Base-by-base conservation (phyloP, 2,888 invertebrate species). In the Thereva nobilitata region DNA sequence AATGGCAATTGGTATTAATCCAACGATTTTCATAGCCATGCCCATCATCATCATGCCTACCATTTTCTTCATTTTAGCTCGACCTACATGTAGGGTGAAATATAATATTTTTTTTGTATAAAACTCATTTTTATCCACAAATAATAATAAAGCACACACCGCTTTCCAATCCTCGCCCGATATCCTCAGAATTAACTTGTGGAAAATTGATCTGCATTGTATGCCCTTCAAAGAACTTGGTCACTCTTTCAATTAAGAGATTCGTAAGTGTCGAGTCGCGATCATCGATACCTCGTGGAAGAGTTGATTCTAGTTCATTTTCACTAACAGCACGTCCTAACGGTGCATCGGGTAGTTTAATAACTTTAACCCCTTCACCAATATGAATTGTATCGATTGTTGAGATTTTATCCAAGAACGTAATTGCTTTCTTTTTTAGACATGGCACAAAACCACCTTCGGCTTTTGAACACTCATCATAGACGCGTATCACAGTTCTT, bases 31-130 rank as follows among this genome's bases (percentile, higher is more conserved):
- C 86, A 91, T 92, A 4, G 89, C 89, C 71, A 89, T 86, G 5
- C 91, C 92, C 90, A 92, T 92, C 89, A 92, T 91, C 91, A 93
- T 91, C 86, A 91, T 91, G 42, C 89, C 87, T 91, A 93, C 91
- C 91, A 92, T 92, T 75, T 92, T 91, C 84, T 92, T 92, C 90
- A 91, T 91, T 80, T 92, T 91, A 3, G 91, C 91, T 71, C 91
- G 87, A 73, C 91, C 89, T 89, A 72, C 68, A 66, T 23, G 23
- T 23, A 23, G 23, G 23, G 67, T 68, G 68, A 61, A 9, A 68
- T 1, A 66, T 68, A 53, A 42, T 23, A 67, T 54, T 12, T 38
- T 9, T 42, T 61, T 44, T 10, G 4, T 41, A n/a, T 45, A 52
- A 44, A 35, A 44, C 37, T 50, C 10, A 35, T 7, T 45, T 5